Evolutionary conservation across 2,888 invertebrate genomes (phyloP), one percentile per base, ranked within the genome.

Genomic region (Galeopsomyia nigrocyanea): DNA sequence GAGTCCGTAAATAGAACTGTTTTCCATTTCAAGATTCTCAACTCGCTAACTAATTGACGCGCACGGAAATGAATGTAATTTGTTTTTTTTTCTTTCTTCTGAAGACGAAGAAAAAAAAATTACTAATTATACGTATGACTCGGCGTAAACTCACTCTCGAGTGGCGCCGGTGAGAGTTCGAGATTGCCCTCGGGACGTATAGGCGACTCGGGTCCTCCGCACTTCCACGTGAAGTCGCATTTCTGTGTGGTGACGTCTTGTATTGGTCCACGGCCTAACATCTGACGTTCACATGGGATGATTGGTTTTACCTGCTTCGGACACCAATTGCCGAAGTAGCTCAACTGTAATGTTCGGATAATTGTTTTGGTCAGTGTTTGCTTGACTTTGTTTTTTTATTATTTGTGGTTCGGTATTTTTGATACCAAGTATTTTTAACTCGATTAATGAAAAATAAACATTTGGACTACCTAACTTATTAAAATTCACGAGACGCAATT

Each of bases 211-310:
- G 68, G 75, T 9, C 68, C 56, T 0, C 71, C 22, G 53, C 57
- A 77, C 73, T 84, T 86, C 86, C 86, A 86, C 2, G 79, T 91
- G 80, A 88, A 94, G 87, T 93, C 93, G 82, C 92, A 92, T 53
- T 92, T 92, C 77, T 92, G 91, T 0, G 93, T 93, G 2, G 94
- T 94, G 74, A 91, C 86, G 76, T 90, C 90, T 85, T 92, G 91
- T 88, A 93, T 91, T n/a, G 93, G 92, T 21, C 89, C 89, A 76
- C 90, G 90, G 67, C 83, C 84, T 3, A 84, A 74, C 78, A 80
- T 79, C 62, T 82, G 78, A 63, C 81, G 79, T 5, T 71, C 70
- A 56, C 80, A 81, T 17, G 85, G 83, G 13, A 71, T 73, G 10
- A 82, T 82, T 16, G 77, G 74, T 16, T 70, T 49, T 53, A 81